Evolutionary conservation across 2,113 vertebrate genomes (phyloP), one percentile per base, ranked within the genome.

Genomic region (Hydrolagus affinis): DNA sequence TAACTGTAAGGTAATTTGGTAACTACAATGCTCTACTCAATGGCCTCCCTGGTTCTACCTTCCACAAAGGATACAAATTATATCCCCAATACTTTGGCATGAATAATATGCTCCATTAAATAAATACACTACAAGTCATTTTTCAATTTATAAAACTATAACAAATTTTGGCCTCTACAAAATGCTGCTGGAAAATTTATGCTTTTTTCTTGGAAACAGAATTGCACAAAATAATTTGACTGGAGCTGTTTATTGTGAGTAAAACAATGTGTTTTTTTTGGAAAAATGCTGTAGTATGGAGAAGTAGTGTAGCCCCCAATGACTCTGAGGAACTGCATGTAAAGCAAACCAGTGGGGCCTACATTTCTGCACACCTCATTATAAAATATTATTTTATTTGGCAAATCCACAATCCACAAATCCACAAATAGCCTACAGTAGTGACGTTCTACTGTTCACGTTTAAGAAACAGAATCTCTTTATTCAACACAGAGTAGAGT

Each of bases 351-450:
- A 30, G 25, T 66, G 62, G 32, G 78, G 66, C 78, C 25, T 17
- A 68, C 60, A 25, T 21, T 66, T 28, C 62, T 32, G 60, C 32
- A 19, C 25, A 66, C 12, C 77, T 64, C 23, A 8, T 64, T 80
- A 64, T 17, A 80, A 64, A 28, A 4, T 21, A 15, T 17, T 83
- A 60, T 83, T 83, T 68, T 28, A 66, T 64, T 83, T 83, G 78
- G 78, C 78, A 66, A 11, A 28, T 66, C 25, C 25, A 25, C 78
- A 28, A 83, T n/a, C n/a, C n/a, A n/a, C 78, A 66, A 11, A 28
- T 66, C 25, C 25, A 25, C 78, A 28, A 83, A 30, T 32, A 66
- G 17, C 32, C 21, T 21, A 2, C 62, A 21, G 17, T 8, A 32
- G 15, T 68, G 17, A 83, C 17, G 62, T 15, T 17, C 78, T 66